These are phyloP conservation scores for Heliopora coerulea DNA, from an alignment of 92 coral and sea anemone species.

Conservation along the genomic window DNA sequence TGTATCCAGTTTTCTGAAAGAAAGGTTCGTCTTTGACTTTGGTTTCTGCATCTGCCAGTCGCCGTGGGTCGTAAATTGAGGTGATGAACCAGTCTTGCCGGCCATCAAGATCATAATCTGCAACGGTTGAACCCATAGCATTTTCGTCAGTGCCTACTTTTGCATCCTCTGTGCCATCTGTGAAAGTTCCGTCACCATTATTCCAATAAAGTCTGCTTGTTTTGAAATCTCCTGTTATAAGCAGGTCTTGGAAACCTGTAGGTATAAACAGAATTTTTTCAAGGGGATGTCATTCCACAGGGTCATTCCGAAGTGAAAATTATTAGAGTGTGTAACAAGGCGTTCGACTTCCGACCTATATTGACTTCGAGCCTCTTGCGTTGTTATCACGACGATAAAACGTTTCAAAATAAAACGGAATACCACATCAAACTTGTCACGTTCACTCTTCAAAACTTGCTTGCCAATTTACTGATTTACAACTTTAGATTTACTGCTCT, in stretches of 20 bases:
- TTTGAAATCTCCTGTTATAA: conserved; percentile 79
- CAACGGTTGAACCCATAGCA: conserved; percentile 98
- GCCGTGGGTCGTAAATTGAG: conserved; percentile 88
- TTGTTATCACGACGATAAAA: too few relatives aligned
- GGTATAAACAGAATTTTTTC: too few relatives aligned
- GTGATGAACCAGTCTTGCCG: conserved; percentile 91
- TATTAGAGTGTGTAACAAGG: too few relatives aligned
- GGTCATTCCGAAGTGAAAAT: too few relatives aligned
- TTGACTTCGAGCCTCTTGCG: too few relatives aligned
- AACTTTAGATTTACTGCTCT: too few relatives aligned
- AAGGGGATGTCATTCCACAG: too few relatives aligned
- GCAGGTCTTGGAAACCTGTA: conserved; percentile 74
- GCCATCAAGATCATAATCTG: conserved; percentile 87
- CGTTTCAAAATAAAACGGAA: too few relatives aligned
- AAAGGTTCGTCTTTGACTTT: conserved; percentile 85
- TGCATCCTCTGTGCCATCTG: conserved; percentile 66
- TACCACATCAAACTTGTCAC: too few relatives aligned
- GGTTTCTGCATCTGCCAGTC: conserved; percentile 79
- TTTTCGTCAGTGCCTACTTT: conserved; percentile 90
- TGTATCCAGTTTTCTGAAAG: conserved; percentile 76
- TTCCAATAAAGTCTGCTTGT: conserved; percentile 94
- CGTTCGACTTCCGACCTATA: too few relatives aligned
- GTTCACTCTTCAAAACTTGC: too few relatives aligned
- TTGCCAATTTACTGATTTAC: too few relatives aligned
- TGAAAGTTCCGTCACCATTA: conserved; percentile 89